Conservation (phyloP, 2,113 vertebrate species). For the Balaeniceps rex region DNA sequence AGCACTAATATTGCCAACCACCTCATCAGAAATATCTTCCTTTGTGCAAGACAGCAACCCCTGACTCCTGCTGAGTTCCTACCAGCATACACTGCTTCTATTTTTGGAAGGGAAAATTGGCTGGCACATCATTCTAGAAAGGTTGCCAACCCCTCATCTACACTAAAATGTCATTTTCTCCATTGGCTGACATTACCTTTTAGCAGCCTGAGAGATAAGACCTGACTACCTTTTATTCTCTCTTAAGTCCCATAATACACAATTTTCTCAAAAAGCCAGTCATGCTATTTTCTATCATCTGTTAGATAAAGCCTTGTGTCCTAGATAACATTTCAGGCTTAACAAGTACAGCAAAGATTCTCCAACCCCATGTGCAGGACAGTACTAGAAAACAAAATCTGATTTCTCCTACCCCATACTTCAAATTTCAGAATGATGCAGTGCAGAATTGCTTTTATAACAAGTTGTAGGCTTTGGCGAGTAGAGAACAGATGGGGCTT, state of each 20-base stretch:
- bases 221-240: not conserved
- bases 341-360: not conserved
- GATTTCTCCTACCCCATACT: not conserved
- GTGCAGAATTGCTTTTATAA: constrained; percentile 35
- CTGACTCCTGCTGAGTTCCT: not conserved
- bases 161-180: constrained; percentile 21
- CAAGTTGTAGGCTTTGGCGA: constrained; percentile 48
- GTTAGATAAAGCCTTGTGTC: not conserved
- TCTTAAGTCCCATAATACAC: not conserved
- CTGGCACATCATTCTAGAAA: not conserved
- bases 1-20: not conserved
- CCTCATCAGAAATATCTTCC: not conserved
- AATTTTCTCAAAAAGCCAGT: not conserved
- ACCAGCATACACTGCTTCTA: not conserved
- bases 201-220: not conserved
- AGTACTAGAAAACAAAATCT: not conserved
- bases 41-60: constrained; percentile 18
- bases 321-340: not conserved
- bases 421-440: constrained; percentile 29
- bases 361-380: not conserved
- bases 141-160: constrained; percentile 27
- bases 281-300: not conserved
- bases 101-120: constrained; percentile 30
- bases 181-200: not conserved
- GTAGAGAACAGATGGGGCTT: constrained; percentile 56